Base-by-base conservation (phyloP, 1,140 invertebrate genomes). In the Nylanderia fulva region DNA sequence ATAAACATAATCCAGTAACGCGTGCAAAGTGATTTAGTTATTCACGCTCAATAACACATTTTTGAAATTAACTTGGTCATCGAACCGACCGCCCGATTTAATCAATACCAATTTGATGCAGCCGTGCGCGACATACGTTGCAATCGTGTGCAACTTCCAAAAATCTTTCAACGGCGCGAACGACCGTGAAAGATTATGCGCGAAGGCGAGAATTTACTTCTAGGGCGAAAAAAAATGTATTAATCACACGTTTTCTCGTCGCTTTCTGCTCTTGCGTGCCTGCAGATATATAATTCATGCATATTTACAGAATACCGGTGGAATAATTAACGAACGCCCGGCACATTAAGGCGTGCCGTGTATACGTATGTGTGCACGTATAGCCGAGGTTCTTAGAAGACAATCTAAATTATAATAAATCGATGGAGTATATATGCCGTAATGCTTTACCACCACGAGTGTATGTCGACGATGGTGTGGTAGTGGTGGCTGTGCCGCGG, bases 321-420 rank as follows among this genome's bases (percentile, higher is more conserved):
- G 91, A 92, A 91, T 92, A 92, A 92, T 92, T 92, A 92, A 91
- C 86, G 89, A 87, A 91, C 88, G 86, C 72, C 15, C 83, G 79
- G 90, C 91, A 82, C 87, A 90, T 90, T 90, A 90, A 90, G 80
- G 87, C 84, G 84, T 63, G 84, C 39, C 45, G 64, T 79, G 39
- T 77, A 69, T 77, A 82, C 75, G 56, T 48, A 83, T 82, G 72
- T 60, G 72, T 84, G 79, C 61, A 85, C 75, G 79, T 88, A 84
- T 77, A 84, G 86, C 27, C 79, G 42, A 58, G 85, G 80, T 91
- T 90, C 91, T 92, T 89, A 88, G 90, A 87, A 91, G 92, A 90
- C 90, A 91, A 92, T 93, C 88, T 90, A 91, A 92, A 93, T 93
- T 93, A 93, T 92, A 93, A 93, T 93, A 93, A 93, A 93, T 93